These are phyloP conservation scores for Tetramorium bicarinatum DNA, from an alignment of 2,888 invertebrate genomes.

Conservation along the genomic window DNA sequence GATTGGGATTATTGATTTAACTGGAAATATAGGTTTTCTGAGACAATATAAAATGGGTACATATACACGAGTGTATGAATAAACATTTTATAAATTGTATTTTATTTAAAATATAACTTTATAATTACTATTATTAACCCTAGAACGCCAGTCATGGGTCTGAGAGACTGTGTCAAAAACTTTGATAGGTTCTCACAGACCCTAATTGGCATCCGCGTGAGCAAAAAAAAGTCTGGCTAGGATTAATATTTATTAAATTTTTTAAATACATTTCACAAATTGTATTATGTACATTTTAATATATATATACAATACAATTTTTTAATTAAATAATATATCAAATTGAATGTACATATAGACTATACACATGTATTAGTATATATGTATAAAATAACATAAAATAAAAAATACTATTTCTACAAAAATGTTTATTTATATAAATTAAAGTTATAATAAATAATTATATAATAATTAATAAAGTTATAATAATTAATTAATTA, in stretches of 20 bases:
- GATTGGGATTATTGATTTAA: conserved; percentile 36
- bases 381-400: not conserved
- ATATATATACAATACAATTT: not conserved
- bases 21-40: not conserved
- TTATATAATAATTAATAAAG: too few relatives aligned
- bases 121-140: not conserved
- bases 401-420: conserved; percentile 4
- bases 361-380: too few relatives aligned
- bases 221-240: too few relatives aligned
- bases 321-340: not conserved
- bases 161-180: too few relatives aligned
- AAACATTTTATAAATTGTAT: not conserved
- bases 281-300: not conserved
- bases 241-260: not conserved
- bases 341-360: not conserved
- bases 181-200: too few relatives aligned
- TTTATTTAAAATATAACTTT: not conserved
- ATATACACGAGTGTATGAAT: not conserved
- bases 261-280: not conserved
- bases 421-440: not conserved
- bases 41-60: not conserved
- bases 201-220: too few relatives aligned
- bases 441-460: not conserved
- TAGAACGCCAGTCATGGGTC: too few relatives aligned
- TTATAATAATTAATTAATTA: not conserved